These are phyloP conservation scores for Anodontia alba DNA, from an alignment of 2,888 invertebrate genomes.

Conservation along the genomic window DNA sequence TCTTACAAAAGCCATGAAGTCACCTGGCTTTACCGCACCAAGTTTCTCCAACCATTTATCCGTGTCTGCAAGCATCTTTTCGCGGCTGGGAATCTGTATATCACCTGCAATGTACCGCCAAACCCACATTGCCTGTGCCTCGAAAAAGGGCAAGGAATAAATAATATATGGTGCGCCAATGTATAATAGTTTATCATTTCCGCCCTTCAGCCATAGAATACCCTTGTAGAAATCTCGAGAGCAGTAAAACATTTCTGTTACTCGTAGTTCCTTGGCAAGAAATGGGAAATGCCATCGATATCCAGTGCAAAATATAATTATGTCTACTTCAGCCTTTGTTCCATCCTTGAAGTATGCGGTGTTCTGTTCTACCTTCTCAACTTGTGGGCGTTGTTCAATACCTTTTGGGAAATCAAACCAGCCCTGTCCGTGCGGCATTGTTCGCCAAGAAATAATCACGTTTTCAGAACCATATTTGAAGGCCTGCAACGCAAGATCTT, in stretches of 20 bases:
- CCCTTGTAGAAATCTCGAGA: background rate
- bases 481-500: background rate
- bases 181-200: background rate
- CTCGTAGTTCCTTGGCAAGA: background rate
- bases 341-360: background rate
- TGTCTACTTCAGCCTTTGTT: background rate
- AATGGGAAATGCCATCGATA: background rate
- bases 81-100: background rate
- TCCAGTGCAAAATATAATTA: background rate
- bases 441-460: background rate
- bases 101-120: background rate
- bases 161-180: background rate
- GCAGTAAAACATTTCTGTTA: background rate
- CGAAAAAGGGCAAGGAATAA: background rate
- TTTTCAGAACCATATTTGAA: background rate
- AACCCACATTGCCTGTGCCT: background rate
- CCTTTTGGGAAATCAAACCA: background rate
- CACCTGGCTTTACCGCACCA: background rate
- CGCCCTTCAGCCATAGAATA: background rate
- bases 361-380: background rate
- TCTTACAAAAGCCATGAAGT: background rate
- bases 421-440: background rate
- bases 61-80: background rate
- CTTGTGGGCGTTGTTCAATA: background rate
- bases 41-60: background rate